Conservation (phyloP, 2,888 invertebrate species). For the Candidula unifasciata region DNA sequence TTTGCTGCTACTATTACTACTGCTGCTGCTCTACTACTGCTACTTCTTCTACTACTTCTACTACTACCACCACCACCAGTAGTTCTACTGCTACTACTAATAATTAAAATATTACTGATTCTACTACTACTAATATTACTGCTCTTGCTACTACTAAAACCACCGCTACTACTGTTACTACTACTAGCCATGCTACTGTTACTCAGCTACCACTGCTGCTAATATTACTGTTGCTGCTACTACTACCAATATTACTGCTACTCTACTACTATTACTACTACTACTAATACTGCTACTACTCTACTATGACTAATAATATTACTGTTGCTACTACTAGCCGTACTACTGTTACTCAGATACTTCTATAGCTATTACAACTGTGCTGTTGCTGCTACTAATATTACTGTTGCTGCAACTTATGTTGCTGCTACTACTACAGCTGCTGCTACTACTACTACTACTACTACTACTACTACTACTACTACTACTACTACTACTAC, state of each 20-base stretch:
- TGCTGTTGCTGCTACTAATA: not conserved
- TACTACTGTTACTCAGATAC: not conserved
- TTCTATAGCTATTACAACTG: not conserved
- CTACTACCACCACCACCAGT: not conserved
- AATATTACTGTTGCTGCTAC: not conserved
- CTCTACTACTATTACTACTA: not conserved
- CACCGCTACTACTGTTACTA: not conserved
- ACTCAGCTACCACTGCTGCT: not conserved
- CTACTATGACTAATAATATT: constrained; percentile 2
- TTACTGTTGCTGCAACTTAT: not conserved
- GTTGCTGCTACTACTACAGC: not conserved
- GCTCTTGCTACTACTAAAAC: not conserved
- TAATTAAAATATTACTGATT: not conserved
- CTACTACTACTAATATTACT: too few relatives aligned
- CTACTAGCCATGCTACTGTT: too few relatives aligned
- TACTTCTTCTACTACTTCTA: not conserved
- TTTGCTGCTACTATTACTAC: too few relatives aligned
- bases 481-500: constrained; percentile 12
- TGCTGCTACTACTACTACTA: constrained; percentile 10
- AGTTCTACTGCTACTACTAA: not conserved
- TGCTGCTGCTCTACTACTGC: too few relatives aligned
- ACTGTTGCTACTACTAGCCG: not conserved
- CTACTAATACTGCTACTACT: constrained; percentile 10
- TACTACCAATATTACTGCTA: not conserved
- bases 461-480: not conserved